A percentile compares a stretch with the other conserved stretches of the same genome.
Conservation (phyloP, 2,888 invertebrate genomes). For the Machimus rusticus region DNA sequence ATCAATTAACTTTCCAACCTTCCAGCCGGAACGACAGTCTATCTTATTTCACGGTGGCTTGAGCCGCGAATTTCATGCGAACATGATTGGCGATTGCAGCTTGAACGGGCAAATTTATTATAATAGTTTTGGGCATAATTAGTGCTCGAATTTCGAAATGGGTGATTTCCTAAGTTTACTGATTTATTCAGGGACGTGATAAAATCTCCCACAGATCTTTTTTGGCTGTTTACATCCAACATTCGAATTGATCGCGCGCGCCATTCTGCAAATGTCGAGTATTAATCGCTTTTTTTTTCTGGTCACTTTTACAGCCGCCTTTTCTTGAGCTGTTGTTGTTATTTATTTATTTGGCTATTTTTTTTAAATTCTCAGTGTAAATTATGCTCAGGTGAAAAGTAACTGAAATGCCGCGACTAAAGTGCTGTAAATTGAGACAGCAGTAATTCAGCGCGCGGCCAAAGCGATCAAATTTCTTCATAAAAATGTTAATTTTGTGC, state of each 20-base stretch:
- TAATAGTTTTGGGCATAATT: conserved; percentile 17
- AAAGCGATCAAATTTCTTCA: neutral
- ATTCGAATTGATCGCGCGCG: neutral
- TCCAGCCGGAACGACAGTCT: neutral
- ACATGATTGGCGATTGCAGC: conserved; percentile 14
- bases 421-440: neutral
- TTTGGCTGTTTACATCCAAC: neutral
- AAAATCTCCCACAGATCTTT: neutral
- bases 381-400: neutral
- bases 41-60: conserved; percentile 33
- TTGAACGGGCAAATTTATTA: neutral
- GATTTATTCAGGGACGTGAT: neutral
- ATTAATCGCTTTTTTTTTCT: neutral
- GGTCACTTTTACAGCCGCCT: neutral
- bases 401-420: neutral
- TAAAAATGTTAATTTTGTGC: neutral
- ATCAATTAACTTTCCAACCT: conserved; percentile 34
- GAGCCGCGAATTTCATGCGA: neutral
- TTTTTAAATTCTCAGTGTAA: neutral
- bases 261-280: neutral
- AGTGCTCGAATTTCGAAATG: neutral
- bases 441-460: neutral
- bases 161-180: neutral
- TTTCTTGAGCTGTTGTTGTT: neutral
- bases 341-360: neutral